phyloP scores from a whole-genome alignment of 2,797 vertebrate species.

The Telmatherina bonti region DNA sequence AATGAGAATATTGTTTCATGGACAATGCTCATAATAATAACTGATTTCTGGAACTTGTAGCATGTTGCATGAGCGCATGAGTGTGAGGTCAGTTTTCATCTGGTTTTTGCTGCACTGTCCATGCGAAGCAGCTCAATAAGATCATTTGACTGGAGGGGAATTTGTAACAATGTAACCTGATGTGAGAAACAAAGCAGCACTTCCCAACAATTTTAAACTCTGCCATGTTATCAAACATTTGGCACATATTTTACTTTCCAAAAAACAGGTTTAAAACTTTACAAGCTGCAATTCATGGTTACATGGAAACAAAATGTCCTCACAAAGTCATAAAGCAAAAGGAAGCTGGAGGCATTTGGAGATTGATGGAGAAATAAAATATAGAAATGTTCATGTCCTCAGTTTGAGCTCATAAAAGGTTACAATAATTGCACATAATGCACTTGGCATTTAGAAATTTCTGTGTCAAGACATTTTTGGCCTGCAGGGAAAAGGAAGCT shows the following conservation, averaged over 20 bases:
- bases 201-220: not conserved
- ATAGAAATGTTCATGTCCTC: slow-evolving; percentile 3
- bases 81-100: no score
- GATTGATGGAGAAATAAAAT: slow-evolving; percentile 10
- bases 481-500: slow-evolving; percentile 19
- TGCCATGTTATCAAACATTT: not conserved
- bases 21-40: not conserved
- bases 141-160: not conserved
- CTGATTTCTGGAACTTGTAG: not conserved
- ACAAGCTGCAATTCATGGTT: not conserved
- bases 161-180: not conserved
- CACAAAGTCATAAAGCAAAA: not conserved
- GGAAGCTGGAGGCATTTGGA: not conserved
- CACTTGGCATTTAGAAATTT: slow-evolving; percentile 45
- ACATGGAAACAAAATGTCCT: not conserved
- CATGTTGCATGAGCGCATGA: not conserved
- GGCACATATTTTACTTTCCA: no score
- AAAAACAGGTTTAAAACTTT: no score
- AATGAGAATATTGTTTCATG: slow-evolving; percentile 2
- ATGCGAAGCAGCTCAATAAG: not conserved
- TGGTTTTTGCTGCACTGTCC: not conserved
- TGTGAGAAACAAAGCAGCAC: not conserved
- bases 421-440: slow-evolving; percentile 42
- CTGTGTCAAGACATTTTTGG: slow-evolving; percentile 20
- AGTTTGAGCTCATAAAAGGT: slow-evolving; percentile 17